Base-by-base conservation (phyloP, 2,113 vertebrate species). In the Gavialis gangeticus region DNA sequence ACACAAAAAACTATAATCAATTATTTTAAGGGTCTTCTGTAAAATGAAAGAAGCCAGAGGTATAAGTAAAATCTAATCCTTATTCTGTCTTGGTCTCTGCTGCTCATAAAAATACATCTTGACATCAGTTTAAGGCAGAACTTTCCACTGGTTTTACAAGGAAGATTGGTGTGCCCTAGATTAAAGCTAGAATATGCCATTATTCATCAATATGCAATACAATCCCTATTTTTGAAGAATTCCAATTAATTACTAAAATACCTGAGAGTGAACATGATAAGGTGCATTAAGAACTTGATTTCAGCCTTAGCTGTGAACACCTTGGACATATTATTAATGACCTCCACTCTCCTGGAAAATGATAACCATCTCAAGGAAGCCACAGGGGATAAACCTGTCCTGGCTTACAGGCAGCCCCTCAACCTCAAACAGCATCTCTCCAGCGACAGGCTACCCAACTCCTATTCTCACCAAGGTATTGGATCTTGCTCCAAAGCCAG, bases 11-110 rank as follows among this genome's bases (percentile, higher is more conserved):
- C 90, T 95, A 57, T n/a, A 92, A 89, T 81, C 63, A 22, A 82
- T 97, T 92, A 87, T 85, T 97, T 94, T 95, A 96, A 97, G 73
- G 75, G 92, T 89, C 28, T 88, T 79, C 22, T 84, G 64, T 85
- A 66, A 84, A 95, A 94, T 25, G 4, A 88, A 93, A 78, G 37
- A 88, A 95, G 46, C n/a, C 75, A 80, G 37, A 90, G 10, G 71
- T 16, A 66, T 46, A 80, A 79, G 58, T 56, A 81, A 93, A 93
- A 81, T 54, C 21, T 4, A 55, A 69, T 62, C n/a, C 60, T 73
- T 55, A 71, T 66, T 34, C 75, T 80, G 22, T 27, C 18, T 54
- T 73, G 71, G 46, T 69, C 28, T 78, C 59, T 30, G 27, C 62
- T 46, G 64, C 16, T 18, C 56, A 34, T 4, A 66, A 14, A 64